These are phyloP conservation scores for Didymodactylos carnosus DNA, from an alignment of 2,888 invertebrate species.

Conservation along the genomic window DNA sequence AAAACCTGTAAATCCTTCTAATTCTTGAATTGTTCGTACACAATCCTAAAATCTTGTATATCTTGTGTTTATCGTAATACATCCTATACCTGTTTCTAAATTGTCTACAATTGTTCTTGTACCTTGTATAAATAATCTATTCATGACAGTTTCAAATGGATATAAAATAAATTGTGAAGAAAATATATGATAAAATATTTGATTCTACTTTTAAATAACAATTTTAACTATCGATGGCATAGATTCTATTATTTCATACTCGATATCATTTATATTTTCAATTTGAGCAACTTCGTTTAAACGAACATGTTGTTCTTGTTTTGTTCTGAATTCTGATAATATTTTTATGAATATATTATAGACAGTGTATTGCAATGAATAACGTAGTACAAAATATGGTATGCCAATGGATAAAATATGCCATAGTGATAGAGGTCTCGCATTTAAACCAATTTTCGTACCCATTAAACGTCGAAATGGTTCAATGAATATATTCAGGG, in stretches of 20 bases:
- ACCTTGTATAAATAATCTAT: conserved; percentile 60
- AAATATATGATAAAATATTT: background rate
- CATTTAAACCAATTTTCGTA: background rate
- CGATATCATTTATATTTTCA: background rate
- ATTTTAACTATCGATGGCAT: background rate
- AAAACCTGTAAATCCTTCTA: conserved; percentile 65
- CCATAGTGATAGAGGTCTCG: background rate
- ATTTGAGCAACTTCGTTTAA: background rate
- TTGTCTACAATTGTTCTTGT: conserved; percentile 93
- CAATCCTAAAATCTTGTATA: conserved; percentile 79
- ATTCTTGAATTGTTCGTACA: conserved; percentile 57
- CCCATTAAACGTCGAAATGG: background rate
- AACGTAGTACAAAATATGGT: background rate
- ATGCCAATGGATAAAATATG: background rate
- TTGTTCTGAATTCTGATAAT: background rate
- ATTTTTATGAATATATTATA: background rate
- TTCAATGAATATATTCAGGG: background rate
- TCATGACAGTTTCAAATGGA: conserved; percentile 81
- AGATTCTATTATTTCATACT: background rate
- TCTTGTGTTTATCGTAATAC: conserved; percentile 72
- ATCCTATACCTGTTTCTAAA: conserved; percentile 64
- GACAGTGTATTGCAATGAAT: background rate
- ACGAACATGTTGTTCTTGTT: background rate
- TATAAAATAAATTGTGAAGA: conserved; percentile 36
- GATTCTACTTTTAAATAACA: background rate